phyloP scores from a whole-genome alignment of 2,797 vertebrate species.

The Lacerta agilis region DNA sequence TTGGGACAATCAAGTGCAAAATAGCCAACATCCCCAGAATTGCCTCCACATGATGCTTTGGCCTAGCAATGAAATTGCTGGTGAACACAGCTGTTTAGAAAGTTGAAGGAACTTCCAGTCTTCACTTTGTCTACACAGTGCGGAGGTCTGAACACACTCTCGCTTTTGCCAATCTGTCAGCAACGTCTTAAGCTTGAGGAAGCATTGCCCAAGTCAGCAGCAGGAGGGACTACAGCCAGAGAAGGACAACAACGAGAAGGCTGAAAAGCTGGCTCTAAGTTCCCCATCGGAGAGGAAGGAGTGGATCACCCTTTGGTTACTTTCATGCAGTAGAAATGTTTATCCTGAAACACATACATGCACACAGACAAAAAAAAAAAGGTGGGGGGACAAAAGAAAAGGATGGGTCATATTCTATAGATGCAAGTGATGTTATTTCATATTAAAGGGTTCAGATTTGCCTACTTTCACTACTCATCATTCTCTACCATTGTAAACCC shows the following conservation, averaged over 20 bases:
- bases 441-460: slow-evolving; percentile 62
- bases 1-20: slow-evolving; percentile 68
- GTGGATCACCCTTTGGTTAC: slow-evolving; percentile 76
- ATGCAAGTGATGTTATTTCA: slow-evolving; percentile 68
- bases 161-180: slow-evolving; percentile 69
- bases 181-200: slow-evolving; percentile 68
- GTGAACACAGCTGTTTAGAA: slow-evolving; percentile 39
- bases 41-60: slow-evolving; percentile 63
- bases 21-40: slow-evolving; percentile 65
- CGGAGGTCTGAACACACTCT: slow-evolving; percentile 65
- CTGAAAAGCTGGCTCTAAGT: slow-evolving; percentile 71
- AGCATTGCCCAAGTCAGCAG: slow-evolving; percentile 59
- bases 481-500: slow-evolving; percentile 70
- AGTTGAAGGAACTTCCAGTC: slow-evolving; percentile 66
- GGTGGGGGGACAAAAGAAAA: slow-evolving; percentile 49
- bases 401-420: slow-evolving; percentile 72
- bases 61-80: slow-evolving; percentile 63
- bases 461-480: slow-evolving; percentile 65
- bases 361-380: slow-evolving; percentile 74
- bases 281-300: slow-evolving; percentile 78
- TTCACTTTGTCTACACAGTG: slow-evolving; percentile 71
- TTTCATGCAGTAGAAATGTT: slow-evolving; percentile 76
- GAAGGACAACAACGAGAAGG: slow-evolving; percentile 66
- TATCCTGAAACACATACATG: slow-evolving; percentile 77
- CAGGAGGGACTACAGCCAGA: slow-evolving; percentile 64